Evolutionary conservation across 2,888 invertebrate species (phyloP).

Genomic region (Macrosiphum euphorbiae): DNA sequence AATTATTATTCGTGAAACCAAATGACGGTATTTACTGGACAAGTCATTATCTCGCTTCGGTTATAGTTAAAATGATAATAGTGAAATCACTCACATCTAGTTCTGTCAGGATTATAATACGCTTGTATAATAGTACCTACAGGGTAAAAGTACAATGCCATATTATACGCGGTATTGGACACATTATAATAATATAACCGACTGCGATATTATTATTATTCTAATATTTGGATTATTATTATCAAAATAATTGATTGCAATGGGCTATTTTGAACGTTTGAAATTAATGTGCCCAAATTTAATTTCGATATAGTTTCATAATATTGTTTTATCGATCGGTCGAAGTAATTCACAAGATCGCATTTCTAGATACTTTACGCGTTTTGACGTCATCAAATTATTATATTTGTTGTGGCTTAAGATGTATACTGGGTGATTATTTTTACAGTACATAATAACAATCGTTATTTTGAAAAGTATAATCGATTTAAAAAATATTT

Average conservation of each 20-base stretch:
- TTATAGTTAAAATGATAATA: background rate
- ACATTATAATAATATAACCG: background rate
- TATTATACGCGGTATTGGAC: background rate
- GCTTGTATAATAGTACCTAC: background rate
- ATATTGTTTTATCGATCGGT: background rate
- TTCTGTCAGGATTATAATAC: background rate
- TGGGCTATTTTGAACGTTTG: background rate
- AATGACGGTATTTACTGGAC: background rate
- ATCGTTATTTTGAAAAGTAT: background rate
- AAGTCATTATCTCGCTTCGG: background rate
- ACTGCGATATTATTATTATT: background rate
- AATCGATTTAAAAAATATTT: background rate
- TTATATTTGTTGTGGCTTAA: background rate
- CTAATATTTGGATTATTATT: background rate
- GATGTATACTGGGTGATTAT: background rate
- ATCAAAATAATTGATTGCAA: background rate
- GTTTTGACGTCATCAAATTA: background rate
- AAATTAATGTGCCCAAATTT: background rate
- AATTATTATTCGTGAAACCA: background rate
- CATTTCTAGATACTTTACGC: background rate
- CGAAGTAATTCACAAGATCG: background rate
- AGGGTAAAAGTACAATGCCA: background rate
- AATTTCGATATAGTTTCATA: background rate
- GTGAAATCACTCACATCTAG: background rate
- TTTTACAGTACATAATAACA: background rate